Base-by-base conservation (phyloP, 2,113 vertebrate species). In the Campylomormyrus numenius region DNA sequence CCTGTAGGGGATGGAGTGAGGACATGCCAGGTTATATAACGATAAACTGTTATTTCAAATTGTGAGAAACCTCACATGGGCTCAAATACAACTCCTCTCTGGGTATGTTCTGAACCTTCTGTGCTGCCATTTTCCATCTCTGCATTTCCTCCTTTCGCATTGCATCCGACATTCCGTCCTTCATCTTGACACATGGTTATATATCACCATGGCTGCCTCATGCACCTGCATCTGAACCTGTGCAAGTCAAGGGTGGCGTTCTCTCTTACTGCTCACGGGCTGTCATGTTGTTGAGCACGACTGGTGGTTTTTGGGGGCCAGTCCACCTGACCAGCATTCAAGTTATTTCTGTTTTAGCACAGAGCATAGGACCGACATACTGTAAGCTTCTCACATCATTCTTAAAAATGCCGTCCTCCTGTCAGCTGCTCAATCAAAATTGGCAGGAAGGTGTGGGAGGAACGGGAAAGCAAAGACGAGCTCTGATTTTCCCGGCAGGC, bases 1-100 rank as follows among this genome's bases (percentile, higher is more conserved):
- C 98, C 98, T 99, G 94, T 89, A 93, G 92, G 74, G 58, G 39
- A 24, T 27, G 13, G 5, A 31, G 10, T 42, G 91, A 74, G 83
- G 19, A 85, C 83, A 85, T 35, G 15, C 35, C 35, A 42, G 15
- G 31, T 80, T 80, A 80, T 42, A 42, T 80, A 42, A 80, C 15
- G 5, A 80, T 42, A 42, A 35, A 80, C 74, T 42, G 35, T 39
- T 42, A 19, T 39, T 39, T 77, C 27, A 39, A 39, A 39, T 39
- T 1, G 24, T 6, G 31, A 77, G 24, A 77, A 74, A 77, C 70
- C 24, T 77, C 27, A 77, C 19, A 24, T 45, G 31, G 10, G 13
- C 80, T 84, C 17, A 13, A 21, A 46, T 24, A 10, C 39, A 35
- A n/a, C 83, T 85, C 17, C 62, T 4, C 4, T 31, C 62, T 66